Conservation (phyloP, 2,888 invertebrate genomes). For the Eudemis profundana region DNA sequence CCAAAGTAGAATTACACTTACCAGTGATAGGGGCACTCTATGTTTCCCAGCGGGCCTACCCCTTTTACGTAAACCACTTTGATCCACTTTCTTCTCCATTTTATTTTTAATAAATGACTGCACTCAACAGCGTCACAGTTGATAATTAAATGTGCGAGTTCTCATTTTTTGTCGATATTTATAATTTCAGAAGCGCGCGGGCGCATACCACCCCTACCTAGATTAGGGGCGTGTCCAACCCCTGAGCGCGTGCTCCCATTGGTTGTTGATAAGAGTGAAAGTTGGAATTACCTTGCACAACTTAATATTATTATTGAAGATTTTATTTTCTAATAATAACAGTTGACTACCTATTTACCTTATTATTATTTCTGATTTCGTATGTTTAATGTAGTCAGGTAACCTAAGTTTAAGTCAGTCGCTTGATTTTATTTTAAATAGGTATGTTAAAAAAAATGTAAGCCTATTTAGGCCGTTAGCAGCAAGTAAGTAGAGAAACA, state of each 20-base stretch:
- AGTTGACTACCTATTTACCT: too few species aligned
- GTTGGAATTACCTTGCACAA: too few species aligned
- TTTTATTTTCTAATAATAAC: too few species aligned
- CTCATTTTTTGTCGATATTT: background rate
- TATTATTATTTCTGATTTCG: too few species aligned
- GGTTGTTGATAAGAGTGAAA: background rate
- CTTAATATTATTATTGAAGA: too few species aligned
- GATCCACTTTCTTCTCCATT: conserved; percentile 9
- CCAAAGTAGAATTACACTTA: background rate
- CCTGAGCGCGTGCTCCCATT: background rate
- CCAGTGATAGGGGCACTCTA: conserved; percentile 10
- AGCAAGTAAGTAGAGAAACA: too few species aligned
- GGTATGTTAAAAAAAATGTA: too few species aligned
- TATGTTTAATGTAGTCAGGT: too few species aligned
- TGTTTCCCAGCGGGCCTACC: conserved; percentile 19
- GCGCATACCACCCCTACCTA: background rate
- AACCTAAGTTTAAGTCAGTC: too few species aligned
- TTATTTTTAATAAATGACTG: background rate
- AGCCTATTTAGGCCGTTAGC: too few species aligned
- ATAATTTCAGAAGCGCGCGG: conserved; percentile 4
- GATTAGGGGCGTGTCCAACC: conserved; percentile 11
- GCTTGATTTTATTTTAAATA: too few species aligned
- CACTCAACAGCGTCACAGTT: background rate
- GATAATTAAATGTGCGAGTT: background rate
- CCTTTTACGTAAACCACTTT: conserved; percentile 9